Conservation (phyloP, 1,140 invertebrate species). For the Trialeurodes vaporariorum region DNA sequence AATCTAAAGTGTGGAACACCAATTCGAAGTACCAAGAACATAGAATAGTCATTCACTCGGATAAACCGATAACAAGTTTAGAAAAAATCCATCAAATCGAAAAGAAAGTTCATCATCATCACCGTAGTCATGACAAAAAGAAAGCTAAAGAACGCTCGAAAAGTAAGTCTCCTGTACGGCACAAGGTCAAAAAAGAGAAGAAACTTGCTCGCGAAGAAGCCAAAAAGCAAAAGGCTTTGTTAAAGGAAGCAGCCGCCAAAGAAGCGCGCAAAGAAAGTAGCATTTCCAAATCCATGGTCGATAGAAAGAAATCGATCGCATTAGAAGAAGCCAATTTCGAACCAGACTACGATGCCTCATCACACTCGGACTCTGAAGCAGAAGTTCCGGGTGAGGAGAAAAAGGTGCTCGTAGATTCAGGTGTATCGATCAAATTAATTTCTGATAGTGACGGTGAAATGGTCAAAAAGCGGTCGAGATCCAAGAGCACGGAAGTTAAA, state of each 20-base stretch:
- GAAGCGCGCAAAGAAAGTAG: not conserved
- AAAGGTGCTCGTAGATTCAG: too few relatives aligned
- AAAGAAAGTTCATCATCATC: slow-evolving; percentile 1
- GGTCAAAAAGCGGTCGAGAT: slow-evolving; percentile 8
- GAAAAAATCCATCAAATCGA: slow-evolving; percentile 1
- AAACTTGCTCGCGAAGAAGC: slow-evolving; percentile 9
- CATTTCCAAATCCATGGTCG: slow-evolving; percentile 7
- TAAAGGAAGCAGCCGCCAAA: not conserved
- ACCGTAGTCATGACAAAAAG: slow-evolving; percentile 6
- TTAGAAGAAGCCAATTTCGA: slow-evolving; percentile 5
- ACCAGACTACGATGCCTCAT: slow-evolving; percentile 12
- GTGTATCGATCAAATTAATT: too few relatives aligned
- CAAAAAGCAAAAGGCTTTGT: not conserved
- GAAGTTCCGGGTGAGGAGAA: slow-evolving; percentile 12
- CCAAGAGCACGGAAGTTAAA: slow-evolving; percentile 3
- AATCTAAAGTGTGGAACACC: slow-evolving; percentile 10
- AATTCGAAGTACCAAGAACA: slow-evolving; percentile 6
- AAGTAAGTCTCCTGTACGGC: not conserved
- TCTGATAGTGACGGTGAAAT: slow-evolving; percentile 9
- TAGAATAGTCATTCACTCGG: not conserved
- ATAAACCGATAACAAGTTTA: slow-evolving; percentile 2
- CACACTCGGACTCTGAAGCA: slow-evolving; percentile 7
- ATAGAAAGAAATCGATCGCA: slow-evolving; percentile 16
- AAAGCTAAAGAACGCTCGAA: slow-evolving; percentile 1
- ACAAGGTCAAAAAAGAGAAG: slow-evolving; percentile 1